phyloP scores from a whole-genome alignment of 2,888 invertebrate genomes.

The Athalia circularis region DNA sequence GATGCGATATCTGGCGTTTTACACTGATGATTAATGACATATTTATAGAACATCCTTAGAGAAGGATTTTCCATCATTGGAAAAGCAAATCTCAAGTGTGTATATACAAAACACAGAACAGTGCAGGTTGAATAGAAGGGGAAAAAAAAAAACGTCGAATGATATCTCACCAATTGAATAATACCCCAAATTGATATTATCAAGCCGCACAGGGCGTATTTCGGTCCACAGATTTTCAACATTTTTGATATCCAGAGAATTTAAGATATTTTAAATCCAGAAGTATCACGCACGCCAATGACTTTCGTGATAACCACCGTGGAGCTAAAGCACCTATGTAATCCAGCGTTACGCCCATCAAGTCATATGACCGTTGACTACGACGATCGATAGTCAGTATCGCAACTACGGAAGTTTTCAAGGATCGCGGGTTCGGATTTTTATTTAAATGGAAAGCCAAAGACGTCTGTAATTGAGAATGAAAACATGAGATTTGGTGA shows the following conservation, averaged over 20 bases:
- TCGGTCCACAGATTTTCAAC: constrained; percentile 92
- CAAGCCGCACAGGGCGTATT: constrained; percentile 92
- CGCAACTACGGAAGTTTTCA: constrained; percentile 31
- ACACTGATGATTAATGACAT: no score
- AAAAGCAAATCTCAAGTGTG: no score
- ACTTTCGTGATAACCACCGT: constrained; percentile 22
- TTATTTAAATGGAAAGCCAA: constrained; percentile 39
- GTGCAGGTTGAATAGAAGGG: background rate
- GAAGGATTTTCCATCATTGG: no score
- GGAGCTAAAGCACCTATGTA: background rate
- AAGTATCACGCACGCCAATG: constrained; percentile 46
- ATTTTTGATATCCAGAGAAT: constrained; percentile 26
- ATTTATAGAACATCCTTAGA: no score
- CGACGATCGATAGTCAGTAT: constrained; percentile 32
- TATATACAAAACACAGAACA: no score
- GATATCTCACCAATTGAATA: constrained; percentile 87
- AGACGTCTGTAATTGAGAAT: no score
- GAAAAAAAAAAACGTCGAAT: constrained; percentile 25
- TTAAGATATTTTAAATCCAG: constrained; percentile 8
- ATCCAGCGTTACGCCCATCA: constrained; percentile 48
- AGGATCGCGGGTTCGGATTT: background rate
- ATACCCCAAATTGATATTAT: constrained; percentile 96
- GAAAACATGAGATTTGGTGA: no score
- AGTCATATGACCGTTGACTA: constrained; percentile 47
- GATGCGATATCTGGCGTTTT: no score